Base-by-base conservation (phyloP, 2,113 vertebrate species). In the Menidia beryllina region DNA sequence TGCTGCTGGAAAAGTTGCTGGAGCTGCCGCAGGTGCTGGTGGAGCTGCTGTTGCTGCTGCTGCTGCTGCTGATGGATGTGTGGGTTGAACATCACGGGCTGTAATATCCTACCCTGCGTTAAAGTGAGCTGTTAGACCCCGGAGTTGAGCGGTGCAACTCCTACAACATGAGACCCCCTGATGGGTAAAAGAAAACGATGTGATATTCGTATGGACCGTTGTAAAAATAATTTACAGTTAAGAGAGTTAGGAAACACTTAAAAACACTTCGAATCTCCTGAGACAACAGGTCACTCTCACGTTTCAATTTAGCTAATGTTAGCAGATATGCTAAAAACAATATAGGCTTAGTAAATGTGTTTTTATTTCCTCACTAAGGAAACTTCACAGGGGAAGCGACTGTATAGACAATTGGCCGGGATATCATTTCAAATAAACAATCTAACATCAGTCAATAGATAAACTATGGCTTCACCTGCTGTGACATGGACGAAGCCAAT, bases 21-120 rank as follows among this genome's bases (percentile, higher is more conserved):
- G 19, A 96, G 93, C 83, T 96, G 97, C 64, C 95, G 95, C 70
- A 95, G 93, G 57, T 95, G 95, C 56, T 96, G 95, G 52, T 97
- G 93, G 64, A 97, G 94, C 83, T 96, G 95, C 83, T 96, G 95
- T 45, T 95, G 95, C 63, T 92, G 92, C 8, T 91, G 91, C 20
- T 92, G 92, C 24, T 92, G 92, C 7, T 93, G 92, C 17, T 92
- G 93, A 23, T 93, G 93, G 45, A 94, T 95, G 88, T 96, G 96
- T 58, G 96, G 95, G 84, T 93, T 96, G 89, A 96, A 98, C 97
- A 98, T 98, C 59, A 84, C 82, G 86, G 59, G 52, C 41, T 76
- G 24, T 2, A 11, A 47, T 66, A 36, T 47, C 63, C 61, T 48
- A 27, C 25, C 57, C 21, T 21, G 19, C 19, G 39, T 26, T 36